phyloP scores from a whole-genome alignment of 2,888 invertebrate species.

The Bembecia ichneumoniformis region DNA sequence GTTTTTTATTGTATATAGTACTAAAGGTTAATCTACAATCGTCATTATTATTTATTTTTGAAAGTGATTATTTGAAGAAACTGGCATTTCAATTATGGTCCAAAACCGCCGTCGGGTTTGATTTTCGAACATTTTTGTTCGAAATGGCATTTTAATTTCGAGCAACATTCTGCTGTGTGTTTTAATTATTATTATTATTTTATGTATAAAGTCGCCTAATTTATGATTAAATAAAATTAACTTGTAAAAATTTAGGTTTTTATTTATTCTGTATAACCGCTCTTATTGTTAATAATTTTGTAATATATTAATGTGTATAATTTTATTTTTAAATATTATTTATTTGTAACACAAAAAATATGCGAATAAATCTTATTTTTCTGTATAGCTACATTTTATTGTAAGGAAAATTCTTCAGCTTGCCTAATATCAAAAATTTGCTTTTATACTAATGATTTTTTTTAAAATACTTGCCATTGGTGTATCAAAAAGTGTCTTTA shows the following conservation, averaged over 20 bases:
- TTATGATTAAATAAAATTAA: not conserved
- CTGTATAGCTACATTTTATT: slow-evolving; percentile 37
- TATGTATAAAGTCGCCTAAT: not conserved
- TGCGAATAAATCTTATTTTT: slow-evolving; percentile 24
- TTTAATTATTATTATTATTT: not conserved
- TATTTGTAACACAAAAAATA: slow-evolving; percentile 36
- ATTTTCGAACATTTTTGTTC: too few relatives aligned
- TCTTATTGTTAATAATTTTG: slow-evolving; percentile 36
- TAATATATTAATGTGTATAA: slow-evolving; percentile 43
- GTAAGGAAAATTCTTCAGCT: slow-evolving; percentile 32
- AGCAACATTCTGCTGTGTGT: too few relatives aligned
- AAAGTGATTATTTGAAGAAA: too few relatives aligned
- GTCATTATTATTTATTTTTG: too few relatives aligned
- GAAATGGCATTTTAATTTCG: too few relatives aligned
- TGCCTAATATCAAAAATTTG: slow-evolving; percentile 31
- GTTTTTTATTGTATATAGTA: too few relatives aligned
- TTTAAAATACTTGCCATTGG: slow-evolving; percentile 46
- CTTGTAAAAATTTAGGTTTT: not conserved
- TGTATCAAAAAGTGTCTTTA: slow-evolving; percentile 30
- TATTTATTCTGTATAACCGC: slow-evolving; percentile 16
- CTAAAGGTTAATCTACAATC: too few relatives aligned
- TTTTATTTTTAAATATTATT: slow-evolving; percentile 43
- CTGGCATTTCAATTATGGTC: too few relatives aligned
- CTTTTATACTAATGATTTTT: slow-evolving; percentile 10
- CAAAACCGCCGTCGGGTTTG: too few relatives aligned